Conservation (phyloP, 37 sponge, comb jelly and placozoan species). For the Aplysina aerophoba region DNA sequence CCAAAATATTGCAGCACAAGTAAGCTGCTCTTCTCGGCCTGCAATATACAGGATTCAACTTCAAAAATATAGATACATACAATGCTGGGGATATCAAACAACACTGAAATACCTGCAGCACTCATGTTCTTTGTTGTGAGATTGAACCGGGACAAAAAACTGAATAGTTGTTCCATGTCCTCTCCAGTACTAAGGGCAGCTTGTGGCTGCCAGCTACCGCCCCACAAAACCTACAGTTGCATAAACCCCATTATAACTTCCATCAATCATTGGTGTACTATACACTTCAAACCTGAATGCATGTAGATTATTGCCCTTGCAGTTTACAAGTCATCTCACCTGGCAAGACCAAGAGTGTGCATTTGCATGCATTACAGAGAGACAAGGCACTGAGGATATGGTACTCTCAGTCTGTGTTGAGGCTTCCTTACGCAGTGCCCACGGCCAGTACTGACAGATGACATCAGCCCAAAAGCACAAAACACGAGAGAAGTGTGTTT, state of each 20-base stretch:
- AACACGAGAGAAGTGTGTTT: background rate
- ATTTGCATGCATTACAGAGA: conserved; percentile 33
- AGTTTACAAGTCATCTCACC: background rate
- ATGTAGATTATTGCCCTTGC: background rate
- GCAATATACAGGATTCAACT: background rate
- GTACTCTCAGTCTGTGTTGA: no score
- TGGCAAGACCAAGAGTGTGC: conserved; percentile 31
- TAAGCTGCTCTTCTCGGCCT: conserved; percentile 30
- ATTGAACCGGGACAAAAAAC: background rate
- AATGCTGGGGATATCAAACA: background rate
- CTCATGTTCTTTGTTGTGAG: conserved; percentile 20
- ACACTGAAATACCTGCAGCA: conserved; percentile 7
- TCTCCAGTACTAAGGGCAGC: conserved; percentile 12
- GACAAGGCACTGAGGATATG: background rate
- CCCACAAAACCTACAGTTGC: background rate
- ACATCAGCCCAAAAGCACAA: background rate
- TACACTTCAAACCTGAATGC: background rate
- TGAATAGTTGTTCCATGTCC: conserved; percentile 27
- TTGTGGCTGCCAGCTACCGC: conserved; percentile 14
- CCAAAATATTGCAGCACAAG: conserved; percentile 29
- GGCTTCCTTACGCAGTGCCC: background rate
- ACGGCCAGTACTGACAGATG: background rate
- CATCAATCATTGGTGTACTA: no score
- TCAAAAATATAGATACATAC: no score
- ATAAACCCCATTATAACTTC: background rate